Percentiles rank a stretch among this genome's conserved stretches.
Evolutionary conservation across 2,888 invertebrate species (phyloP).

Genomic region (Drosophila neonasuta): DNA sequence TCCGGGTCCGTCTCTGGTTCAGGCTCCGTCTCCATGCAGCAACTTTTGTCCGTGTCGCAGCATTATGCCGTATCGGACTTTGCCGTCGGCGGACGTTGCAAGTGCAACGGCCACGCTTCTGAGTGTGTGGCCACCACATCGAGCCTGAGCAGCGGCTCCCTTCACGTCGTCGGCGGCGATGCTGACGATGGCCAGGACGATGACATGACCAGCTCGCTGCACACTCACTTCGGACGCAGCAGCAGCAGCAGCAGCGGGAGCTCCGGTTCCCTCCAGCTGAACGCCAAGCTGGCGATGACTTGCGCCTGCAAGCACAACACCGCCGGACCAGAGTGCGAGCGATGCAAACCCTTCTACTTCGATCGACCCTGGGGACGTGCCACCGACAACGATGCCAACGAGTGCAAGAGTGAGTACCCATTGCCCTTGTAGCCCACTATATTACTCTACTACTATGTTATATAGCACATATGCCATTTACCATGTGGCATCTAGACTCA

Average conservation of each 20-base stretch:
- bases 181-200: conserved; percentile 85
- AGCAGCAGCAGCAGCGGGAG: not conserved
- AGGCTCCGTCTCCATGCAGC: conserved; percentile 37
- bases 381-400: conserved; percentile 96
- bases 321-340: conserved; percentile 98
- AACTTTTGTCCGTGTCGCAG: conserved; percentile 84
- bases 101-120: conserved; percentile 99
- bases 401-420: conserved; percentile 95
- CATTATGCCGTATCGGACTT: conserved; percentile 98
- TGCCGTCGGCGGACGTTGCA: conserved; percentile 99
- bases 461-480: not conserved
- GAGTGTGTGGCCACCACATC: conserved; percentile 86
- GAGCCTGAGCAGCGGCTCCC: conserved; percentile 27
- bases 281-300: conserved; percentile 85
- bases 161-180: conserved; percentile 16
- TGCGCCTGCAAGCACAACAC: conserved; percentile 99
- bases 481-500: no score
- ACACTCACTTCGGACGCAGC: conserved; percentile 57
- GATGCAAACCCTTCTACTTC: conserved; percentile 99
- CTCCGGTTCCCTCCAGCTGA: conserved; percentile 38
- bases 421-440: not conserved
- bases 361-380: conserved; percentile 99
- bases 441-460: no score
- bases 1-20: conserved; percentile 14
- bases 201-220: conserved; percentile 45